Evolutionary conservation across 2,113 vertebrate genomes (phyloP).

Genomic region (Podarcis muralis): DNA sequence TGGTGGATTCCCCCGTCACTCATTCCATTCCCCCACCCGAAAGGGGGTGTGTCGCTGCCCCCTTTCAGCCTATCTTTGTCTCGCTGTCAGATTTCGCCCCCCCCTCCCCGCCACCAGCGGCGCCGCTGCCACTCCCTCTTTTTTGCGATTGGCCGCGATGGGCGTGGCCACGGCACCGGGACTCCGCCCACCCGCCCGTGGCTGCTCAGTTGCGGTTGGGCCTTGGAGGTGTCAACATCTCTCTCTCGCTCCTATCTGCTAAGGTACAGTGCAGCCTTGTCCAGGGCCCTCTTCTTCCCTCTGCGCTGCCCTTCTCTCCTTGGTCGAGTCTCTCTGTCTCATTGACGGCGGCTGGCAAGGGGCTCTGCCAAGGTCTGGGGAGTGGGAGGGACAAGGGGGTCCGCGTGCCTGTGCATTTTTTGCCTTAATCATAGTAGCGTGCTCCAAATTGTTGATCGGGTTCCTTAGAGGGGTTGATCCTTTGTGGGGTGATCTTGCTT

Average conservation of each 20-base stretch:
- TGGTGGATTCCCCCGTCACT: not conserved
- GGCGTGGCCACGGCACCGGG: not conserved
- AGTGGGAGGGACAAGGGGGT: not conserved
- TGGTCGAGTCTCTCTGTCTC: not conserved
- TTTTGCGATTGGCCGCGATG: not conserved
- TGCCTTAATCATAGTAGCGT: not conserved
- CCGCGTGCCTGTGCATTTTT: not conserved
- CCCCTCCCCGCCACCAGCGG: too few relatives aligned
- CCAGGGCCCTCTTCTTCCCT: not conserved
- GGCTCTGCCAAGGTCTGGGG: not conserved
- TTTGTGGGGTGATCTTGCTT: not conserved
- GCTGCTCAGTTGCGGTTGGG: constrained; percentile 6
- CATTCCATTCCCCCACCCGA: not conserved
- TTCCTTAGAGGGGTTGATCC: not conserved
- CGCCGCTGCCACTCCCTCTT: not conserved
- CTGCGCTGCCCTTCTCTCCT: too few relatives aligned
- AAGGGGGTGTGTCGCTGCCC: not conserved
- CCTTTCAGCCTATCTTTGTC: not conserved
- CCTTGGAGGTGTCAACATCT: not conserved
- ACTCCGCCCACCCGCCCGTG: not conserved
- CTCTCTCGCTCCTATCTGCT: not conserved
- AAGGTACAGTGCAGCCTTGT: constrained; percentile 1
- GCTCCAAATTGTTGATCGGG: not conserved
- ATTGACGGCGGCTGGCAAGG: not conserved
- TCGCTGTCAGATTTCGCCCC: not conserved